phyloP scores from a whole-genome alignment of 2,113 vertebrate genomes.

The Oenanthe melanoleuca region DNA sequence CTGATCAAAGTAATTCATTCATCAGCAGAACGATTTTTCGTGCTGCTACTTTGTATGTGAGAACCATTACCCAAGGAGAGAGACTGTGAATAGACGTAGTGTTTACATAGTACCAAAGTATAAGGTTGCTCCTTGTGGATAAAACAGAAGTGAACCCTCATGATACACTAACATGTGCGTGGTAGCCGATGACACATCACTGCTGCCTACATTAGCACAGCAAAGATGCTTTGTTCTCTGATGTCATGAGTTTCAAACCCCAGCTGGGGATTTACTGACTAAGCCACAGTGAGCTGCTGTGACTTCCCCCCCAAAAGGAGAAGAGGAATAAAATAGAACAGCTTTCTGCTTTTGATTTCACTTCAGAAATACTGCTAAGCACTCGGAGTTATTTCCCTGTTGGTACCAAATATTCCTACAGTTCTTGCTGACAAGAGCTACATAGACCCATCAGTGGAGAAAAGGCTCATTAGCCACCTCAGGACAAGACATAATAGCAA shows the following conservation, averaged over 20 bases:
- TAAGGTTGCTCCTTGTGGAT: slow-evolving; percentile 73
- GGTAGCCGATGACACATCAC: slow-evolving; percentile 52
- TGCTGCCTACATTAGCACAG: slow-evolving; percentile 52
- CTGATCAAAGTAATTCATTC: slow-evolving; percentile 56
- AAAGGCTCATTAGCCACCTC: not conserved
- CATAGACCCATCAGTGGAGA: not conserved
- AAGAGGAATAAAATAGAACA: slow-evolving; percentile 46
- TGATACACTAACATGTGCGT: slow-evolving; percentile 33
- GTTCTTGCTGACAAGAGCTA: not conserved
- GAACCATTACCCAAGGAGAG: slow-evolving; percentile 61
- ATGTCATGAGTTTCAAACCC: slow-evolving; percentile 64
- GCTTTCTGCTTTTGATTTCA: slow-evolving; percentile 35
- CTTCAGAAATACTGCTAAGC: slow-evolving; percentile 1
- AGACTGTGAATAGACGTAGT: slow-evolving; percentile 70
- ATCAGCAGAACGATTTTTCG: slow-evolving; percentile 55
- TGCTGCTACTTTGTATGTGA: slow-evolving; percentile 67
- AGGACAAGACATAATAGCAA: not conserved
- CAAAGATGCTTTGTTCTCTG: slow-evolving; percentile 70
- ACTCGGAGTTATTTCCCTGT: not conserved
- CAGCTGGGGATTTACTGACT: slow-evolving; percentile 73
- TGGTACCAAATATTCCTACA: not conserved
- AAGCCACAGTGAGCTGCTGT: slow-evolving; percentile 58
- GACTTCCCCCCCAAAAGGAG: slow-evolving; percentile 39
- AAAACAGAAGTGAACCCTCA: slow-evolving; percentile 61
- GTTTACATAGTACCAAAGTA: slow-evolving; percentile 74